These are phyloP conservation scores for Aporophyla lueneburgensis DNA, from an alignment of 2,888 invertebrate species.

Conservation along the genomic window DNA sequence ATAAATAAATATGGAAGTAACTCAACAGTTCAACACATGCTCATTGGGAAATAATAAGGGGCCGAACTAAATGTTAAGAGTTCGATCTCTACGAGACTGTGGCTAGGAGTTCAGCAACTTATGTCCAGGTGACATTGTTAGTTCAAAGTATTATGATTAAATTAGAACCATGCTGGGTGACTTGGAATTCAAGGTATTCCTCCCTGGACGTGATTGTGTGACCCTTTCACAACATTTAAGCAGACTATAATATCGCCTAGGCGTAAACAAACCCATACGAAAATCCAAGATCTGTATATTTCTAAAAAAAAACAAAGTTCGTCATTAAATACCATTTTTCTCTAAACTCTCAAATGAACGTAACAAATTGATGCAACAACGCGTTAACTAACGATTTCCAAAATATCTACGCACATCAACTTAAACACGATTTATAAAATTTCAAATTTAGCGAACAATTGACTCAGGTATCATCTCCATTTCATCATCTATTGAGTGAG, in stretches of 20 bases:
- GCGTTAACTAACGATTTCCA: background rate
- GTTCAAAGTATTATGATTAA: constrained; percentile 2
- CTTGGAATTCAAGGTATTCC: background rate
- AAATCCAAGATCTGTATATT: background rate
- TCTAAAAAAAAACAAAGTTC: background rate
- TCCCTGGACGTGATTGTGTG: background rate
- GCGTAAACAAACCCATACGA: too few relatives aligned
- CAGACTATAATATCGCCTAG: too few relatives aligned
- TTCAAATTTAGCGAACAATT: background rate
- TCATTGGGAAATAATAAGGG: constrained; percentile 69
- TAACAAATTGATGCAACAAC: background rate
- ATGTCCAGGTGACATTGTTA: constrained; percentile 39
- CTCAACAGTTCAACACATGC: constrained; percentile 73
- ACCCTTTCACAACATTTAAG: background rate
- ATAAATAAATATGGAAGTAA: constrained; percentile 81
- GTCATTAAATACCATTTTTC: background rate
- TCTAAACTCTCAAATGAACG: background rate
- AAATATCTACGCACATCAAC: background rate
- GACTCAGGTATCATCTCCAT: background rate
- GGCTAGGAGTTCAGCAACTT: constrained; percentile 34
- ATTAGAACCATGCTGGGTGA: background rate
- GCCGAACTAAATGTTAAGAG: constrained; percentile 40
- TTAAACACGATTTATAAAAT: too few relatives aligned
- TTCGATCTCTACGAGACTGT: constrained; percentile 29
- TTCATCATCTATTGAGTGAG: background rate